Base-by-base conservation (phyloP, 2,797 vertebrate genomes). In the Sorex maritimensis region DNA sequence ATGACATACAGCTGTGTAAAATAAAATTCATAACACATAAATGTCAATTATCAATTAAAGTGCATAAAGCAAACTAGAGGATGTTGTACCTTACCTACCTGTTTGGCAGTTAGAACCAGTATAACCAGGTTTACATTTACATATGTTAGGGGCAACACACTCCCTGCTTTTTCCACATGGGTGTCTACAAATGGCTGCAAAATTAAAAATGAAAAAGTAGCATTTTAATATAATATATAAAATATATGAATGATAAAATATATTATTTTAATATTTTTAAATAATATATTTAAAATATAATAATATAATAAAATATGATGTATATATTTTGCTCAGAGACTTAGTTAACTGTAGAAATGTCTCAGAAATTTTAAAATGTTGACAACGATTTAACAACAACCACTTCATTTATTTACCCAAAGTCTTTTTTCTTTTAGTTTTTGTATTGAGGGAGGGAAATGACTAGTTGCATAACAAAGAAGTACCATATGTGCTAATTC, bases 71-170 rank as follows among this genome's bases (percentile, higher is more conserved):
- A 28, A 94, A 81, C 81, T 90, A 96, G 86, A 49, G 73, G 91
- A 71, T n/a, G n/a, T 5, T 90, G 23, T 46, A 97, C 58, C 58
- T 52, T 61, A 61, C 99, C 99, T 0, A 61, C 99, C 99, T 0
- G 98, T 98, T 82, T 98, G 99, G 94, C 99, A 99, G 97, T 96
- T 98, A 97, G 98, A 98, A 52, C 99, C 99, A 6, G 98, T 97
- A 94, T 99, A 99, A 85, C 99, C 99, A 67, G 98, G 96, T 96
- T 98, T 99, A 97, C 99, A 99, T 94, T 98, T 98, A 96, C 99
- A 99, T 92, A 98, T 98, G 97, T 99, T 99, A 77, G 99, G 99
- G 58, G 98, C 98, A 49, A 98, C 97, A 95, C 99, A 99, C 87
- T 99, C 98, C 98, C 98, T 99, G 95, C 98, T 99, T 97, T 95